These are phyloP conservation scores for Megalurothrips usitatus DNA, from an alignment of 2,888 invertebrate genomes.

Conservation along the genomic window DNA sequence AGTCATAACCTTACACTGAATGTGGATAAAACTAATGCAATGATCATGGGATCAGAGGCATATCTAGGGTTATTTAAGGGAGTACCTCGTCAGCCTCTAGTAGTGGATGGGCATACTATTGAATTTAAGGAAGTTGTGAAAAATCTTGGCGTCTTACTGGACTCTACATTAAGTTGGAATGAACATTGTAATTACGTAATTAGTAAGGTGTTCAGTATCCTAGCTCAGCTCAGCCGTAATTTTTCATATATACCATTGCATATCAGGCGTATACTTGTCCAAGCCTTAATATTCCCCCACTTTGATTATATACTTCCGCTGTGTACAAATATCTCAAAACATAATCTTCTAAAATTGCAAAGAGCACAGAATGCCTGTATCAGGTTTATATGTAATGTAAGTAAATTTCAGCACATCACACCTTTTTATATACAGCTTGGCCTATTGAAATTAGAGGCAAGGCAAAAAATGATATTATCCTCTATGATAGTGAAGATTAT, in stretches of 20 bases:
- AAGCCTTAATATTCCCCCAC: background rate
- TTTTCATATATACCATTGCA: background rate
- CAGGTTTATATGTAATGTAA: background rate
- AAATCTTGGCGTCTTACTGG: background rate
- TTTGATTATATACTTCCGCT: background rate
- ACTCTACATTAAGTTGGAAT: background rate
- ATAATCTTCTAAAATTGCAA: background rate
- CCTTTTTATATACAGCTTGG: background rate
- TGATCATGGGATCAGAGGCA: background rate
- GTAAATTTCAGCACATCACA: background rate
- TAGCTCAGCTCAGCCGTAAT: background rate
- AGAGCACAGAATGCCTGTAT: background rate
- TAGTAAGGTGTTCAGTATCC: background rate
- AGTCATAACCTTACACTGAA: background rate
- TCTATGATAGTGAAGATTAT: background rate
- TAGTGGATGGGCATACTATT: background rate
- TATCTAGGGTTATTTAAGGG: background rate
- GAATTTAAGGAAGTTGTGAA: background rate
- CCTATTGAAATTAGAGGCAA: background rate
- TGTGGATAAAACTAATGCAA: background rate
- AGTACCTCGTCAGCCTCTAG: background rate
- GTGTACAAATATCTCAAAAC: background rate
- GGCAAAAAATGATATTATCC: background rate
- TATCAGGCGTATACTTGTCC: background rate
- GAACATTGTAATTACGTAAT: background rate